Evolutionary conservation across 2,797 vertebrate genomes (phyloP), one percentile per base, ranked within the genome.

Genomic region (Acestrorhynchus altus): DNA sequence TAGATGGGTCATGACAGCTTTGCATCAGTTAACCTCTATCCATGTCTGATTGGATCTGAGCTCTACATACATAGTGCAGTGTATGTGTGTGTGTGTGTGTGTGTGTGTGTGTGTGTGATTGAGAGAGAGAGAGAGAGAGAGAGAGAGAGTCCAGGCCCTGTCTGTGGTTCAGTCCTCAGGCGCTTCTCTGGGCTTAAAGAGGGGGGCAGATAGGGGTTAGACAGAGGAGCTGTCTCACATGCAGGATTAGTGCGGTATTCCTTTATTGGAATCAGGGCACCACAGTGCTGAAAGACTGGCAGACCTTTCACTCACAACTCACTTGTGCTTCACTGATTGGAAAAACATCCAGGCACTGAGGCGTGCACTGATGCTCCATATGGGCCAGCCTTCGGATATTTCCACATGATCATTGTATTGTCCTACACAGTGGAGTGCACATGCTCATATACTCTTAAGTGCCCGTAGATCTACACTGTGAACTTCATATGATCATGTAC

Each of bases 201-300:
- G 64, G 78, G 74, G 76, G 51, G 63, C 39, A 57, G 79, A 66
- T 69, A 20, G 35, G 56, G 72, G 76, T 68, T 78, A 46, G 76
- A 77, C 60, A 42, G 68, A 42, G 51, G 42, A 74, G 56, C 46
- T 74, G 83, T 76, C 82, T 81, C 67, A 77, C 83, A 79, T 76
- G 83, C 76, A 49, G 84, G 87, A 92, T 90, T 91, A 88, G 85
- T 46, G 59, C 84, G 76, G 72, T 79, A 83, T 78, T 81, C 86
- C 77, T 85, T 85, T 84, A 83, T 83, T 80, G 84, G 86, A 87
- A 74, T 86, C 74, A 77, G 59, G 64, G 72, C 56, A 70, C 72
- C 63, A 42, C 67, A 77, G 70, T 78, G 71, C 47, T 57, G 72
- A 77, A 64, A 67, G 54, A 56, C 83, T 20, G 69, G 71, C 60